A percentile compares a stretch with the other conserved stretches of the same genome.
Evolutionary conservation across 2,888 invertebrate species (phyloP).

Genomic region (Drosophila mayaguana): DNA sequence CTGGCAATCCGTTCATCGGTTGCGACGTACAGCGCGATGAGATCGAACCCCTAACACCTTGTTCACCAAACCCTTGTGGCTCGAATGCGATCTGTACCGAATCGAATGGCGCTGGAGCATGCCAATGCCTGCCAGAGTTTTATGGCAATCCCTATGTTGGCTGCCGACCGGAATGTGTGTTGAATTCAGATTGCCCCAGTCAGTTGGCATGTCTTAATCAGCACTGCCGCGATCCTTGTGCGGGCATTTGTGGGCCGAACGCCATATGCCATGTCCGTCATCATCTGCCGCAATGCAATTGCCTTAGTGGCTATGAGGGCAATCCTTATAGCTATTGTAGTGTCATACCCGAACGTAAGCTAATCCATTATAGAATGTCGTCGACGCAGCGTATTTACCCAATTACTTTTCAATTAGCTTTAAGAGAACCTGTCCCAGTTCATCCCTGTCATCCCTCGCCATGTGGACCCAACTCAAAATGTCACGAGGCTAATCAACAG

Average conservation of each 20-base stretch:
- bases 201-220: constrained; percentile 89
- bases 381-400: constrained; percentile 16
- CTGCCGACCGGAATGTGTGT: constrained; percentile 90
- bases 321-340: constrained; percentile 90
- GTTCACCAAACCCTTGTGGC: constrained; percentile 91
- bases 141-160: constrained; percentile 92
- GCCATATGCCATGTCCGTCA: constrained; percentile 91
- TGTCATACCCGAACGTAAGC: constrained; percentile 86
- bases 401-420: constrained; percentile 62
- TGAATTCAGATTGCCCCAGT: constrained; percentile 90
- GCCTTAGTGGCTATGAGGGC: constrained; percentile 90
- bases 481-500: constrained; percentile 86
- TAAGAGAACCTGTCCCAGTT: constrained; percentile 74
- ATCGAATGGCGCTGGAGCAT: constrained; percentile 88
- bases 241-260: constrained; percentile 91
- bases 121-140: constrained; percentile 89
- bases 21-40: constrained; percentile 66
- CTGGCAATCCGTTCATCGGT: constrained; percentile 87
- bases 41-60: constrained; percentile 86
- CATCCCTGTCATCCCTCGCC: constrained; percentile 88
- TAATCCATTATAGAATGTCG: neutral
- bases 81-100: constrained; percentile 90
- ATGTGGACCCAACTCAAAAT: constrained; percentile 89
- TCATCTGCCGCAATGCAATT: constrained; percentile 89
- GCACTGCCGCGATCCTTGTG: constrained; percentile 92